phyloP scores from a whole-genome alignment of 2,113 vertebrate species.

The Ploceus nigricollis region DNA sequence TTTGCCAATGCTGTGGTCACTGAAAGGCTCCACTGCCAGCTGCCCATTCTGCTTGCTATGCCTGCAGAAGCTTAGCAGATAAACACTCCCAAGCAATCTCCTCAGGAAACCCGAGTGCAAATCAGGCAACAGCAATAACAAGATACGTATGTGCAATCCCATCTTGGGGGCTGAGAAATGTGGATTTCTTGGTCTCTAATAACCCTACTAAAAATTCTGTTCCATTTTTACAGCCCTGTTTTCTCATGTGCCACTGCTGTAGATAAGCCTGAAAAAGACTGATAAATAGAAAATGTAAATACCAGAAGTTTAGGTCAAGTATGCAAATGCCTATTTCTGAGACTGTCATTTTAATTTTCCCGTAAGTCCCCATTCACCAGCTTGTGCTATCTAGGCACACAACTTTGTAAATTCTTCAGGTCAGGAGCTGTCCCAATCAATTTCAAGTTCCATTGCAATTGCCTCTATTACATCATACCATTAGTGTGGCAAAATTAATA shows the following conservation, averaged over 20 bases:
- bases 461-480: neutral
- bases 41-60: neutral
- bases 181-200: neutral
- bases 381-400: neutral
- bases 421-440: neutral
- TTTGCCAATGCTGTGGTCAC: neutral
- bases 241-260: neutral
- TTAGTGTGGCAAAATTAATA: neutral
- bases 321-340: neutral
- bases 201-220: neutral
- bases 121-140: neutral
- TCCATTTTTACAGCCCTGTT: neutral
- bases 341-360: neutral
- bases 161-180: neutral
- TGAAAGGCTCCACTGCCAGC: neutral
- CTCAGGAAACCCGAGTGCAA: neutral
- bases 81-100: neutral
- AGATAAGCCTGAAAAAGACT: conserved; percentile 11
- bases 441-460: neutral
- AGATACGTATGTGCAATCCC: neutral
- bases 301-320: neutral
- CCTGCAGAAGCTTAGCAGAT: neutral
- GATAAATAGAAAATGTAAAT: neutral
- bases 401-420: neutral
- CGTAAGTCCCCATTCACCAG: neutral